phyloP scores from a whole-genome alignment of 2,113 vertebrate genomes.

The Eulacestoma nigropectus region DNA sequence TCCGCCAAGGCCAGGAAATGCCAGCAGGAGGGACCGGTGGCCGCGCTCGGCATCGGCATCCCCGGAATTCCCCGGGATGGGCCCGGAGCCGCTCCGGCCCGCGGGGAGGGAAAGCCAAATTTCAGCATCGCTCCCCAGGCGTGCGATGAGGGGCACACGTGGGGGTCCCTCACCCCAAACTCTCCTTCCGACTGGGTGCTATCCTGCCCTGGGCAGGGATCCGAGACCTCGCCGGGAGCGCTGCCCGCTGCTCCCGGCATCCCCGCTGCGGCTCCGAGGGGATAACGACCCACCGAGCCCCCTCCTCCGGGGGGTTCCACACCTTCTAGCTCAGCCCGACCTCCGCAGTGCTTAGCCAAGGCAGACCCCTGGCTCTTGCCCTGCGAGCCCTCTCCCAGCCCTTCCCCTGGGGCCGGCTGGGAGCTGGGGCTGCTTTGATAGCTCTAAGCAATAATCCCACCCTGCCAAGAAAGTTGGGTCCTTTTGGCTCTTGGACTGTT shows the following conservation, averaged over 20 bases:
- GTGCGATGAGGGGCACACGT: background rate
- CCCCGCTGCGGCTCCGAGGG: background rate
- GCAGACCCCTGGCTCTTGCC: background rate
- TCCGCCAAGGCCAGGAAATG: constrained; percentile 62
- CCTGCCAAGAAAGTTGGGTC: constrained; percentile 39
- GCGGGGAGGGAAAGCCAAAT: background rate
- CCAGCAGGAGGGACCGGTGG: constrained; percentile 56
- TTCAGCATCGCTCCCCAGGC: background rate
- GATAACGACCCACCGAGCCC: background rate
- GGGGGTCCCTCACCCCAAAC: constrained; percentile 31
- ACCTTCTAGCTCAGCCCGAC: constrained; percentile 25
- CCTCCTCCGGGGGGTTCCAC: background rate
- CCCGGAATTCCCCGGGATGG: background rate
- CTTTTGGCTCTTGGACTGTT: constrained; percentile 62
- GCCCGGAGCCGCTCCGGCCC: background rate
- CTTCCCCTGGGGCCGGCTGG: background rate
- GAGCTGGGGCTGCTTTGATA: constrained; percentile 25
- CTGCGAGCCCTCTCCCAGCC: background rate
- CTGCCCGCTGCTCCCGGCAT: background rate
- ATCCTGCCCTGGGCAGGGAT: constrained; percentile 21
- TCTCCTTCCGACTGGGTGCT: constrained; percentile 59
- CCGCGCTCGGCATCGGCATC: background rate
- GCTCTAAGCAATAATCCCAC: constrained; percentile 73
- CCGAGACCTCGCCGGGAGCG: background rate
- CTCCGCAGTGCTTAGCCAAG: background rate